Base-by-base conservation (phyloP, 92 coral and sea anemone species). In the Montipora capitata region DNA sequence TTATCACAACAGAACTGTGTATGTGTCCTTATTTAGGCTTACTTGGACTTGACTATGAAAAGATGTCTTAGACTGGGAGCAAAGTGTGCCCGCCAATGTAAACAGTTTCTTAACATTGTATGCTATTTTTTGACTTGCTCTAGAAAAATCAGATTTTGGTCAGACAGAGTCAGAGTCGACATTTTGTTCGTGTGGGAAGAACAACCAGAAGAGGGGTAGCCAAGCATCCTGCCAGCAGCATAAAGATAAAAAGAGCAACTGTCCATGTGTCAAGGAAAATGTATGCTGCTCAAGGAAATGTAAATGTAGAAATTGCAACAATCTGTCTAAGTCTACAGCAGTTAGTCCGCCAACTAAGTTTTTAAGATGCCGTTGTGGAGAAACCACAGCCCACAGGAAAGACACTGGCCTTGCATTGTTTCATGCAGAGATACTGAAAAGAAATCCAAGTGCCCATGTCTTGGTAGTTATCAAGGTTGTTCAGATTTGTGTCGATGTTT, bases 391-490 rank as follows among this genome's bases (percentile, higher is more conserved):
- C 43, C 5, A 1, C 54, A 78, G n/a, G 48, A 78, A 40, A 49
- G 68, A 17, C n/a, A 4, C 40, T 38, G 27, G 61, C n/a, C 7
- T 61, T 61, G 10, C 7, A 11, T 38, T 42, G 82, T 16, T 16
- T 51, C 82, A 40, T 78, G 82, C 68, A 78, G 61, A 78, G 82
- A 78, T 58, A 66, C 72, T 48, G 48, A 78, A 62, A 78, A 51
- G 40, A 78, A 78, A 38, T 78, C 82, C 35, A 78, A 57, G 56
- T 78, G 68, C 48, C 82, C 82, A 49, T 78, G 82, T 78, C 82
- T 78, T 16, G 82, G 66, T 4, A 78, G 61, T 78, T 72, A 66
- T n/a, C 82, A 78, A 78, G 82, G 82, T n/a, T 78, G 82, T 57
- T 78, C 82, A 8, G 43, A 41, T 27, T 49, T 27, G 18, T 77